These are phyloP conservation scores for Idaea biselata DNA, from an alignment of 2,888 invertebrate species.

Conservation along the genomic window DNA sequence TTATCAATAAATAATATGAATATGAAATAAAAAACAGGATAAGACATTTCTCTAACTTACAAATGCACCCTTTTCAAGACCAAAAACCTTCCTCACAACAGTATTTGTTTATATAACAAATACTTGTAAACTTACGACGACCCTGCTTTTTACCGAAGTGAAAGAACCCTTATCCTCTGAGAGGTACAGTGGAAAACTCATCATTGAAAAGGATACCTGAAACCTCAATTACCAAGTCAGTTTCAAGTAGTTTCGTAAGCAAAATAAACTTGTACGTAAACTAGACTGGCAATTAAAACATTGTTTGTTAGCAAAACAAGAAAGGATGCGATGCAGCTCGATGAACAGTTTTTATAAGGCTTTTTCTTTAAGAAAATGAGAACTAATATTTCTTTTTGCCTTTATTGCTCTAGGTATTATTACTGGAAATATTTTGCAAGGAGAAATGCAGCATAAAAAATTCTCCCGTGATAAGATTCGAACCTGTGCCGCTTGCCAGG, in stretches of 20 bases:
- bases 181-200: neutral
- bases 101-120: no score
- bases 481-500: no score
- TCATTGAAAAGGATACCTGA: neutral
- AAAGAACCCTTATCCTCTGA: neutral
- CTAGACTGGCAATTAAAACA: constrained; percentile 26
- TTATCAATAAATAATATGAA: no score
- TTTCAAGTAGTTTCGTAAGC: constrained; percentile 25
- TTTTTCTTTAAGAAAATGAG: constrained; percentile 7
- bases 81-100: no score
- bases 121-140: neutral
- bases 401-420: no score
- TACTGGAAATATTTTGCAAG: no score
- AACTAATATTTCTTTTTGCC: no score
- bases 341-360: neutral
- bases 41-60: no score
- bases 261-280: neutral
- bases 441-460: no score
- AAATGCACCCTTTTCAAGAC: no score
- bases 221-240: constrained; percentile 36
- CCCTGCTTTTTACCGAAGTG: neutral
- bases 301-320: constrained; percentile 19
- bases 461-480: no score
- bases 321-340: constrained; percentile 14
- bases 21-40: no score